Evolutionary conservation across 1,140 invertebrate species (phyloP).

Genomic region (Melitaea cinxia): DNA sequence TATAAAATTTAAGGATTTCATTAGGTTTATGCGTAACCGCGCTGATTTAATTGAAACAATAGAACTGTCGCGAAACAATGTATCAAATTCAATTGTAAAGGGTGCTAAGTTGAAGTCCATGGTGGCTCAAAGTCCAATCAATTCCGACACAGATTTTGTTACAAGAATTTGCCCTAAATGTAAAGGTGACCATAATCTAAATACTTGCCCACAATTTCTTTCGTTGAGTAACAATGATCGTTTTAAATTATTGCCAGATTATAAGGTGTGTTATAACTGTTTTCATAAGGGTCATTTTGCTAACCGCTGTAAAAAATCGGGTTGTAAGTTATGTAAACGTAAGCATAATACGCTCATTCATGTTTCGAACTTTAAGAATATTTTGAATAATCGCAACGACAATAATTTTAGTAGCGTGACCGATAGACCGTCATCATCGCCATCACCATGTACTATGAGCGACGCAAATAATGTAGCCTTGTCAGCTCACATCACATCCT

Average conservation of each 20-base stretch:
- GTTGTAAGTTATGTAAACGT: constrained; percentile 35
- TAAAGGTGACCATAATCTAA: constrained; percentile 35
- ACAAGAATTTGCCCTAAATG: constrained; percentile 36
- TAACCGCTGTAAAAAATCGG: constrained; percentile 31
- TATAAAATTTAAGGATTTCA: constrained; percentile 3
- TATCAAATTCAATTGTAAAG: too few relatives aligned
- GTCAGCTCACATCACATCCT: too few relatives aligned
- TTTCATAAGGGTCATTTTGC: constrained; percentile 34
- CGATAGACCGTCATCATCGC: too few relatives aligned
- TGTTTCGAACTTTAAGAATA: constrained; percentile 11
- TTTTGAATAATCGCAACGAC: too few relatives aligned
- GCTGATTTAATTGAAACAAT: constrained; percentile 38
- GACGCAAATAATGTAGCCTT: neutral
- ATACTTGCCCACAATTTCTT: constrained; percentile 35
- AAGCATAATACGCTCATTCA: constrained; percentile 33
- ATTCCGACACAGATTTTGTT: too few relatives aligned
- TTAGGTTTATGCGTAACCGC: constrained; percentile 1
- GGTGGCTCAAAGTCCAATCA: too few relatives aligned
- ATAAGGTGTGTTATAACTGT: constrained; percentile 44
- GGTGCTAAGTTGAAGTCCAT: too few relatives aligned
- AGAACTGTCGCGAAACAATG: too few relatives aligned
- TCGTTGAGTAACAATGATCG: constrained; percentile 14
- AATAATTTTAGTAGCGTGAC: too few relatives aligned
- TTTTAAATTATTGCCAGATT: constrained; percentile 32
- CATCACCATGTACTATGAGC: too few relatives aligned